Evolutionary conservation across 2,888 invertebrate genomes (phyloP).

Genomic region (Pharmacophagus antenor): DNA sequence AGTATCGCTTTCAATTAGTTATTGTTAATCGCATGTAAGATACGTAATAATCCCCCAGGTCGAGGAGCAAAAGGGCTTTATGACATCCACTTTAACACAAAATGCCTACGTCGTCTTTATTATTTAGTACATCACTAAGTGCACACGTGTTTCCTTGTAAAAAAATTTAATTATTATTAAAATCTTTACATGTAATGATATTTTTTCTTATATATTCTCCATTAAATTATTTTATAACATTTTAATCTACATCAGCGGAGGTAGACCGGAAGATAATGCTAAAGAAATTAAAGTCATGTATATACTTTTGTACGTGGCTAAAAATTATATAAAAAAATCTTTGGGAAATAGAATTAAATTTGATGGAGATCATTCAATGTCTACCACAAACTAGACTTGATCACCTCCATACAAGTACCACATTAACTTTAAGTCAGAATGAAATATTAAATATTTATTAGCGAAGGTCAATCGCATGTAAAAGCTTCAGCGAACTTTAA

Average conservation of each 20-base stretch:
- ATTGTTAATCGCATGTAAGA: too few species aligned
- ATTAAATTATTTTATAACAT: too few species aligned
- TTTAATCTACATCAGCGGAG: too few species aligned
- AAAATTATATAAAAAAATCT: background rate
- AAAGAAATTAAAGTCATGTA: too few species aligned
- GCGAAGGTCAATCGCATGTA: background rate
- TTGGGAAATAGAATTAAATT: background rate
- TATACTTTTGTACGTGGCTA: too few species aligned
- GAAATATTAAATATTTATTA: background rate
- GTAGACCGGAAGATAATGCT: too few species aligned
- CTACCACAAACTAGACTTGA: background rate
- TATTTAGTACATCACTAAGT: background rate
- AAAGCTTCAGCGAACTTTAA: background rate
- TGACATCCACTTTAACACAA: background rate
- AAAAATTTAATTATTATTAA: too few species aligned
- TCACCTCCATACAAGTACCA: background rate
- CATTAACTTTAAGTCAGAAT: background rate
- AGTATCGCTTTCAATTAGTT: too few species aligned
- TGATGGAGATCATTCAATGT: background rate
- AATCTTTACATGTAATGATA: too few species aligned
- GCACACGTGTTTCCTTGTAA: background rate
- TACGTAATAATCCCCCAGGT: too few species aligned
- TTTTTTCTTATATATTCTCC: too few species aligned
- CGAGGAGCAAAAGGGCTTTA: background rate
- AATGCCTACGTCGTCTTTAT: background rate